phyloP scores from a whole-genome alignment of 2,888 invertebrate genomes.

The Apodemia duryi region DNA sequence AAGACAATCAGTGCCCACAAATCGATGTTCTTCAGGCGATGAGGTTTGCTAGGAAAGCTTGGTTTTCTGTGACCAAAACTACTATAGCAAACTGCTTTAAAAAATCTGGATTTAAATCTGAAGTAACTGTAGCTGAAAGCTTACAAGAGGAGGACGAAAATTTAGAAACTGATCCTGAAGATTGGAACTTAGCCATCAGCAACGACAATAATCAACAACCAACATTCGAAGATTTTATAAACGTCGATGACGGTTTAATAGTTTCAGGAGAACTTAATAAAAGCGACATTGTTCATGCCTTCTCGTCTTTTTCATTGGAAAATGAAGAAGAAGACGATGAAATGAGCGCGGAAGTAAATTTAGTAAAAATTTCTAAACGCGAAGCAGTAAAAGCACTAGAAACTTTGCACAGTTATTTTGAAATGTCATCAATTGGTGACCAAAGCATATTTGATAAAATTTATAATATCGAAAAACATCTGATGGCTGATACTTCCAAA shows the following conservation, averaged over 20 bases:
- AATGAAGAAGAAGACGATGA: constrained; percentile 25
- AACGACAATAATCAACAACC: constrained; percentile 17
- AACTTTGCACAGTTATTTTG: constrained; percentile 32
- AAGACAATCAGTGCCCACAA: constrained; percentile 25
- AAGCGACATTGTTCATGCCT: constrained; percentile 9
- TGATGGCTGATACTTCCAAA: too few relatives aligned
- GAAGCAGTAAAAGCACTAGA: constrained; percentile 33
- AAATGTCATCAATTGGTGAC: constrained; percentile 29
- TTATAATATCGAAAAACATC: too few relatives aligned
- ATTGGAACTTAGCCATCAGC: constrained; percentile 23
- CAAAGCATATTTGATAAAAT: constrained; percentile 31
- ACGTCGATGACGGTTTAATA: constrained; percentile 22
- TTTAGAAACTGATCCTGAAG: constrained; percentile 23
- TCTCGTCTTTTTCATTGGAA: constrained; percentile 2
- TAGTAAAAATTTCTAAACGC: constrained; percentile 28
- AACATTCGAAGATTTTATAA: constrained; percentile 23
- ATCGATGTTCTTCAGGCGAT: constrained; percentile 20
- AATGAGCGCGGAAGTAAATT: constrained; percentile 27
- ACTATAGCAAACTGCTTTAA: constrained; percentile 17
- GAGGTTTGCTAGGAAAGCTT: constrained; percentile 24
- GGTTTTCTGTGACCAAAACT: constrained; percentile 32
- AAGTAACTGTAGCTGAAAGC: constrained; percentile 22
- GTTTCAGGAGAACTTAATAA: constrained; percentile 9
- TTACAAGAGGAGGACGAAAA: constrained; percentile 23
- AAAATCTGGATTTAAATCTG: constrained; percentile 23